Percentiles rank a stretch among this genome's conserved stretches.
These are phyloP conservation scores for Saccostrea cuccullata DNA, from an alignment of 1,140 invertebrate species.

Conservation along the genomic window DNA sequence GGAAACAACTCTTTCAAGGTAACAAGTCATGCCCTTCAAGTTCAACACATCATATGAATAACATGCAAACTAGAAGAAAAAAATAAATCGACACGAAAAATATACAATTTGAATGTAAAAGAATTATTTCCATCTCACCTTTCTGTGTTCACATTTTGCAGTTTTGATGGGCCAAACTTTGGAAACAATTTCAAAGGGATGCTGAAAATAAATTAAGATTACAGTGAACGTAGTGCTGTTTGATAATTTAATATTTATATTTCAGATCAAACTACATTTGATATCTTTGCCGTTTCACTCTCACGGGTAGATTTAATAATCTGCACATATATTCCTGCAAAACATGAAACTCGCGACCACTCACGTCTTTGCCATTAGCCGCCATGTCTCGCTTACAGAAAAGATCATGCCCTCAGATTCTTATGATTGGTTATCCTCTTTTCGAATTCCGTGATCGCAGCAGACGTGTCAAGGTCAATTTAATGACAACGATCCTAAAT, in stretches of 20 bases:
- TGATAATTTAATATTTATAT: not conserved
- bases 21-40: constrained; percentile 37
- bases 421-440: not conserved
- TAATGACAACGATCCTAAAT: constrained; percentile 6
- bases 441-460: not conserved
- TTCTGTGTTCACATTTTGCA: constrained; percentile 70
- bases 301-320: not conserved
- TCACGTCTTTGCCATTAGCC: constrained; percentile 49
- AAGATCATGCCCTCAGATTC: not conserved
- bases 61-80: not conserved
- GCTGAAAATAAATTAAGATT: constrained; percentile 36
- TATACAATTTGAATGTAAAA: not conserved
- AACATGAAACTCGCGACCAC: constrained; percentile 31
- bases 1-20: constrained; percentile 35
- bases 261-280: not conserved
- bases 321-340: not conserved
- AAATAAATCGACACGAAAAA: not conserved
- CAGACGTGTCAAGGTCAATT: constrained; percentile 43
- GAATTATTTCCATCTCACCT: constrained; percentile 57
- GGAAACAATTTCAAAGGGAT: constrained; percentile 64
- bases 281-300: not conserved
- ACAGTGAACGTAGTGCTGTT: not conserved
- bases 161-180: constrained; percentile 73
- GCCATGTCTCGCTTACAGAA: constrained; percentile 56
- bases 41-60: not conserved